Evolutionary conservation across 37 sponge, comb jelly and placozoan species (phyloP).

Genomic region (Beroe ovata): DNA sequence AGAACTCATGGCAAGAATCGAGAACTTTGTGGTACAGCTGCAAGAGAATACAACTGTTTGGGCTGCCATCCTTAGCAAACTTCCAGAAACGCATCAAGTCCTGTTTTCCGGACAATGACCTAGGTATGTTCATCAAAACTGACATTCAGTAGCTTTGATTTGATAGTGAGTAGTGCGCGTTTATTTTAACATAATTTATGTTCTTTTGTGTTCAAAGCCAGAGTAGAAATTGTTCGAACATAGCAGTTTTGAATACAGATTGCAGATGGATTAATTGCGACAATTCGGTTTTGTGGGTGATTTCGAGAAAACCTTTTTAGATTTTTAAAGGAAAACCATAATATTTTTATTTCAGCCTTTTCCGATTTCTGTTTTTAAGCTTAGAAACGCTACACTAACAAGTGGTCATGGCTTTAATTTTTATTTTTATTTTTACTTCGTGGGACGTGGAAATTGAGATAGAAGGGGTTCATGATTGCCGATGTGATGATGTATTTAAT

Average conservation of each 20-base stretch:
- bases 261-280: not conserved
- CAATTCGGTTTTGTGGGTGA: not conserved
- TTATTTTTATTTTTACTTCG: not conserved
- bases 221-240: not conserved
- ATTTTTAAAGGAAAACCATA: slow-evolving; percentile 47
- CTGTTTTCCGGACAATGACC: slow-evolving; percentile 32
- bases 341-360: slow-evolving; percentile 28
- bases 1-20: slow-evolving; percentile 23
- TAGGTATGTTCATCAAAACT: not conserved
- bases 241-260: not conserved
- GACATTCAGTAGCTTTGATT: not conserved
- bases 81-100: slow-evolving; percentile 60
- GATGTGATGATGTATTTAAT: no score
- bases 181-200: slow-evolving; percentile 53
- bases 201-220: not conserved
- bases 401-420: not conserved
- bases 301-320: not conserved
- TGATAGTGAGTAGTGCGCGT: not conserved
- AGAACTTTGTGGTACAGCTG: slow-evolving; percentile 1
- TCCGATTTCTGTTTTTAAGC: slow-evolving; percentile 3
- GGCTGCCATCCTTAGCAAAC: slow-evolving; percentile 9
- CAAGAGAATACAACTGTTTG: slow-evolving; percentile 8
- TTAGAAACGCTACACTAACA: not conserved
- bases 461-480: no score
- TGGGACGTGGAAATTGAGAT: no score